Conservation (phyloP, 2,113 vertebrate genomes). For the Stigmatopora nigra region DNA sequence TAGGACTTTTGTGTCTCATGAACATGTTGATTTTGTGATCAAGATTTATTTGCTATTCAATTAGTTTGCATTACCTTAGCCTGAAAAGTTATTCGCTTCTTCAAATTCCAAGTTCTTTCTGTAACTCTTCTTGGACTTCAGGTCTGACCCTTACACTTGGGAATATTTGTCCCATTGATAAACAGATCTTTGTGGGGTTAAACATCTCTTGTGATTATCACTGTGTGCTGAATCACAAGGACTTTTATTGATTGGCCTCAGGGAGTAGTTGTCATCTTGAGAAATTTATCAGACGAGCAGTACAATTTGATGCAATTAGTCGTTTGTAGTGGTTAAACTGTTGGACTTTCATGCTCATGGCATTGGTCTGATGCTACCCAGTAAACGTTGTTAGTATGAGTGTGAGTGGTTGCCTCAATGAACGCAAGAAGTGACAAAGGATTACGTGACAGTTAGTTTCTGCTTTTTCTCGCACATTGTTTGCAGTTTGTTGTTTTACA, state of each 20-base stretch:
- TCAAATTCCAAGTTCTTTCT: neutral
- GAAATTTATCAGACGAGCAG: slow-evolving; percentile 22
- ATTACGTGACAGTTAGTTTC: no score
- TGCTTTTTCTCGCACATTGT: no score
- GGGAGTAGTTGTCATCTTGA: slow-evolving; percentile 21
- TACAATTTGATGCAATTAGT: slow-evolving; percentile 16
- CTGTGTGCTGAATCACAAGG: slow-evolving; percentile 50
- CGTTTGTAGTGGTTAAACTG: neutral
- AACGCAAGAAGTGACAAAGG: no score
- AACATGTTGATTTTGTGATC: neutral
- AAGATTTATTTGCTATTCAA: neutral
- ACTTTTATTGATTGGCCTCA: slow-evolving; percentile 28
- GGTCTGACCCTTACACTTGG: slow-evolving; percentile 24
- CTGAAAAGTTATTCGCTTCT: neutral
- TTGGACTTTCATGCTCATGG: neutral
- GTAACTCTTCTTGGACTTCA: slow-evolving; percentile 31
- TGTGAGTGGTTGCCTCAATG: no score
- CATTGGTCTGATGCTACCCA: neutral
- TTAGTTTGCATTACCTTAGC: no score
- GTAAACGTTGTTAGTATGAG: no score
- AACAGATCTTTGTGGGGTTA: slow-evolving; percentile 23
- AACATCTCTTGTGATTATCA: slow-evolving; percentile 14
- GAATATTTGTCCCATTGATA: slow-evolving; percentile 33
- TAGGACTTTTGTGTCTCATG: neutral
- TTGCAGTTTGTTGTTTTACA: neutral